Evolutionary conservation across 2,797 vertebrate species (phyloP).

Genomic region (Ispidina picta): DNA sequence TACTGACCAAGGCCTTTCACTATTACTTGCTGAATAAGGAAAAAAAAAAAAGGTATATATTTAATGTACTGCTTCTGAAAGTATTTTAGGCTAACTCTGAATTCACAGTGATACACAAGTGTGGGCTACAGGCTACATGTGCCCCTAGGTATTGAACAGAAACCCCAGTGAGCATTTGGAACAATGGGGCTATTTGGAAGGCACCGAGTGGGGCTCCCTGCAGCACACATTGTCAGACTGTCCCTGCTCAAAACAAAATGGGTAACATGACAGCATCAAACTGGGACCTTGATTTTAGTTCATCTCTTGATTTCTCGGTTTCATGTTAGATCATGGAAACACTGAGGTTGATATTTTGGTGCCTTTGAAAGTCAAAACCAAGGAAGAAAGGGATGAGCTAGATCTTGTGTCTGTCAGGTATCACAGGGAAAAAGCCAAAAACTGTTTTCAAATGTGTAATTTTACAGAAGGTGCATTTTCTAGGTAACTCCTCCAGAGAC

Average conservation of each 20-base stretch:
- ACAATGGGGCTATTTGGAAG: not conserved
- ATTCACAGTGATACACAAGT: not conserved
- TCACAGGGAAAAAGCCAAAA: not conserved
- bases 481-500: not conserved
- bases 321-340: not conserved
- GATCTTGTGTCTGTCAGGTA: not conserved
- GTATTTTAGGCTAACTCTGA: not conserved
- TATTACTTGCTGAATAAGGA: not conserved
- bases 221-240: not conserved
- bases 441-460: not conserved
- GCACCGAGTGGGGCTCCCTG: accelerated
- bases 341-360: not conserved
- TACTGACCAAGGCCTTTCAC: not conserved
- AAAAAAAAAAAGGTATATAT: not conserved
- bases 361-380: not conserved
- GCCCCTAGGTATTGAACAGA: not conserved
- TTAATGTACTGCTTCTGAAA: not conserved
- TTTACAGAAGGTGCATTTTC: not conserved
- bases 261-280: not conserved
- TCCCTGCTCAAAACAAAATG: not conserved
- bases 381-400: not conserved
- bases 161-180: not conserved
- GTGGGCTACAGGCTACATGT: not conserved
- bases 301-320: not conserved
- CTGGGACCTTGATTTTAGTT: not conserved